Conservation (phyloP, 2,888 invertebrate genomes). For the Diaperis boleti region DNA sequence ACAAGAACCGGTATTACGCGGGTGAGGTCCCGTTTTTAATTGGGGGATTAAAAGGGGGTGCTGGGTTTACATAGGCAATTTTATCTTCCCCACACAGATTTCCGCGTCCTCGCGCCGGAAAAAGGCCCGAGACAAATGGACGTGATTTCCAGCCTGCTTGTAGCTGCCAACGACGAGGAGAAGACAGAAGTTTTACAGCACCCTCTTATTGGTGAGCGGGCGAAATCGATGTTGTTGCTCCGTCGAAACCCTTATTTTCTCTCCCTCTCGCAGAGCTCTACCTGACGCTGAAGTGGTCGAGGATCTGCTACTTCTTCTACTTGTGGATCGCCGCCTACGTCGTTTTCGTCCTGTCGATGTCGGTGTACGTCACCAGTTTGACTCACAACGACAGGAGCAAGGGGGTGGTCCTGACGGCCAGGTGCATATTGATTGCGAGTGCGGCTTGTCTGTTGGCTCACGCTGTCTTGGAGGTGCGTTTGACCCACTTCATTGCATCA, state of each 20-base stretch:
- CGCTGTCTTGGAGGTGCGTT: constrained; percentile 58
- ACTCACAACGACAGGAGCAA: constrained; percentile 48
- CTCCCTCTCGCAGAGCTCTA: constrained; percentile 51
- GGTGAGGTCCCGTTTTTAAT: constrained; percentile 42
- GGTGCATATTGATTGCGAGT: constrained; percentile 56
- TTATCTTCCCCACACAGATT: constrained; percentile 56
- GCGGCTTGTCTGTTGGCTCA: constrained; percentile 56
- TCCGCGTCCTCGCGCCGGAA: constrained; percentile 62
- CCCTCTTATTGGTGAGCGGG: constrained; percentile 63
- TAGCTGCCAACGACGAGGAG: constrained; percentile 61
- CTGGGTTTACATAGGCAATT: no score
- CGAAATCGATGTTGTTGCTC: constrained; percentile 19
- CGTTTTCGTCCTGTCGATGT: constrained; percentile 64
- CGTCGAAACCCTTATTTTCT: constrained; percentile 17
- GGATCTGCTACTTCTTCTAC: constrained; percentile 67
- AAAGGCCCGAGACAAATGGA: constrained; percentile 64
- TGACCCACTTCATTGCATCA: no score
- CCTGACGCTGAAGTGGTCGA: constrained; percentile 67
- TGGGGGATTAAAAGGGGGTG: no score
- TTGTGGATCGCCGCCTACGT: constrained; percentile 63
- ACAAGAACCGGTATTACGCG: constrained; percentile 53
- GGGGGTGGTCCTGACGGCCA: constrained; percentile 47
- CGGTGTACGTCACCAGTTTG: constrained; percentile 58
- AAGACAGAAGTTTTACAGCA: constrained; percentile 66
- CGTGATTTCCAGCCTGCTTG: constrained; percentile 64